These are phyloP conservation scores for Crioceris asparagi DNA, from an alignment of 2,888 invertebrate species.

Conservation along the genomic window DNA sequence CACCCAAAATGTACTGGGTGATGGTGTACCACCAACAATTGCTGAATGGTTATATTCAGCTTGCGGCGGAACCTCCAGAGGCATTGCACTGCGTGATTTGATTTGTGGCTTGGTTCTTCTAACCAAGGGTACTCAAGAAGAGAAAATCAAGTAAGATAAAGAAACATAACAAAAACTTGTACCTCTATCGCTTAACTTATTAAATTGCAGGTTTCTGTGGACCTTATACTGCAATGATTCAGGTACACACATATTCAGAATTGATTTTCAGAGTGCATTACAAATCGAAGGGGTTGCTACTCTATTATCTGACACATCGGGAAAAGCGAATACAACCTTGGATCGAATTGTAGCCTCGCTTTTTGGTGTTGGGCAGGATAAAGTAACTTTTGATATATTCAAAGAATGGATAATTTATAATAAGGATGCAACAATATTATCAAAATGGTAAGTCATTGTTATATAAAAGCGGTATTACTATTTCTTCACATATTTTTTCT, in stretches of 20 bases:
- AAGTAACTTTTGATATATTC: conserved; percentile 63
- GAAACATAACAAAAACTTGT: not conserved
- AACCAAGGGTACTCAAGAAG: conserved; percentile 74
- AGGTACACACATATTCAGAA: conserved; percentile 59
- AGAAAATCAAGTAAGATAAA: conserved; percentile 66
- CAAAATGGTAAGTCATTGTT: conserved; percentile 51
- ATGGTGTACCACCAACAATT: conserved; percentile 70
- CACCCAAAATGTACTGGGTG: conserved; percentile 75
- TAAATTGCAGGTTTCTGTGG: conserved; percentile 69
- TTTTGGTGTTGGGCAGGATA: conserved; percentile 39
- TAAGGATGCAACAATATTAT: conserved; percentile 66
- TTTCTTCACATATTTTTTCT: conserved; percentile 7
- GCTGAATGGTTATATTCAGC: conserved; percentile 75
- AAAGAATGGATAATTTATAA: conserved; percentile 67
- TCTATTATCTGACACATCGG: conserved; percentile 15
- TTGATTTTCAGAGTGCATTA: conserved; percentile 58
- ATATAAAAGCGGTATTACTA: not conserved
- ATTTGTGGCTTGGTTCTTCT: conserved; percentile 78
- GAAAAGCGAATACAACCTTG: conserved; percentile 33
- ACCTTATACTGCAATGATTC: conserved; percentile 76
- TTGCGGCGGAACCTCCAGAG: conserved; percentile 74
- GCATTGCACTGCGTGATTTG: conserved; percentile 72
- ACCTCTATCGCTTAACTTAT: conserved; percentile 1
- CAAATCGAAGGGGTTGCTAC: conserved; percentile 42
- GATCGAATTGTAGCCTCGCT: conserved; percentile 34